These are phyloP conservation scores for Thaleichthys pacificus DNA, from an alignment of 2,797 vertebrate genomes.

Conservation along the genomic window DNA sequence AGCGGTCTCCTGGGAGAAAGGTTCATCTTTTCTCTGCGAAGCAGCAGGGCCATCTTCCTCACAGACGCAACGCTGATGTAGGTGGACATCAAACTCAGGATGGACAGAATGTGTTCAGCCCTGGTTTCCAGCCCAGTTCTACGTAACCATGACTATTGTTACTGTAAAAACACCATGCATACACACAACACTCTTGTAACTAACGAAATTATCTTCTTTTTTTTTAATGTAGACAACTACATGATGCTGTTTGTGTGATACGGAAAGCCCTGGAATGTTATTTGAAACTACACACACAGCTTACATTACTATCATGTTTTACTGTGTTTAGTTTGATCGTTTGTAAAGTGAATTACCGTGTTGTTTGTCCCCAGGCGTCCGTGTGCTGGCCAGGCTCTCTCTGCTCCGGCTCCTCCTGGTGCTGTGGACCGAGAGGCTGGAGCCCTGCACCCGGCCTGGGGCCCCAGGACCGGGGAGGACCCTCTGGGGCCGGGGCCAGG, in stretches of 20 bases:
- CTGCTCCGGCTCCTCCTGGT: slow-evolving; percentile 24
- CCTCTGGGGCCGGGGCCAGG: not conserved
- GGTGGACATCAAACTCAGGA: not conserved
- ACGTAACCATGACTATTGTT: no score
- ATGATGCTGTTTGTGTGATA: no score
- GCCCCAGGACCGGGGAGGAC: slow-evolving; percentile 35
- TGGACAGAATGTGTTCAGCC: no score
- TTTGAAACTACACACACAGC: no score
- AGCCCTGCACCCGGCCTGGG: slow-evolving; percentile 6
- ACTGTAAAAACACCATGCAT: no score
- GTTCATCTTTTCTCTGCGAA: slow-evolving; percentile 48
- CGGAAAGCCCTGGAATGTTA: no score
- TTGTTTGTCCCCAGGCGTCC: slow-evolving; percentile 26
- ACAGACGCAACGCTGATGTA: slow-evolving; percentile 49
- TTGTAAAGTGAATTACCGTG: slow-evolving; percentile 35
- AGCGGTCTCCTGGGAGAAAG: slow-evolving; percentile 58
- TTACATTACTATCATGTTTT: no score
- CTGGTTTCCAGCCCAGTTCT: no score
- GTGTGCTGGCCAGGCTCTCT: slow-evolving; percentile 6
- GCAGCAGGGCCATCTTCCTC: slow-evolving; percentile 36
- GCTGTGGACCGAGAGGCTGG: slow-evolving; percentile 24
- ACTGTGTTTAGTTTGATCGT: no score
- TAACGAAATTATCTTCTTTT: no score
- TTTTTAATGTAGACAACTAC: no score
- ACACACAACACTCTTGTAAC: no score